Conservation (phyloP, 2,888 invertebrate genomes). For the Auanema freiburgensis region DNA sequence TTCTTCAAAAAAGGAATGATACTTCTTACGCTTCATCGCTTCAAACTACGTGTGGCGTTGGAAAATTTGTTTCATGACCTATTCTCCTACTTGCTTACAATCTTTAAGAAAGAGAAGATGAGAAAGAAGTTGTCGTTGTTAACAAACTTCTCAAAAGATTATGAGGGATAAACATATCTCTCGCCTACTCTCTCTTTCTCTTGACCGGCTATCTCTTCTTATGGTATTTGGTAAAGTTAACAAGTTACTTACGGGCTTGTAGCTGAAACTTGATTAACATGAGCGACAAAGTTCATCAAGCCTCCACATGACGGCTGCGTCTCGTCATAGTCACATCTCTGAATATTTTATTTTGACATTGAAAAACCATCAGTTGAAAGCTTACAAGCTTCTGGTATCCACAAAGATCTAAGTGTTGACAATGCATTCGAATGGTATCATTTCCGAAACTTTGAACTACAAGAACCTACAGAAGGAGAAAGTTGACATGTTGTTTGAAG, state of each 20-base stretch:
- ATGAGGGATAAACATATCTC: too few relatives aligned
- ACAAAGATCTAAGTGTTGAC: constrained; percentile 60
- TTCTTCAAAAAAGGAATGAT: too few relatives aligned
- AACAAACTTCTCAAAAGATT: too few relatives aligned
- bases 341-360: constrained; percentile 10
- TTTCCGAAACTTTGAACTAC: constrained; percentile 63
- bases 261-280: constrained; percentile 54
- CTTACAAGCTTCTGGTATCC: constrained; percentile 56
- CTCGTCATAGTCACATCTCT: constrained; percentile 61
- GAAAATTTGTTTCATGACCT: too few relatives aligned
- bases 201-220: constrained; percentile 10
- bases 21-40: too few relatives aligned
- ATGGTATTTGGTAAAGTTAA: constrained; percentile 1
- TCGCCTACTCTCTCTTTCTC: not conserved
- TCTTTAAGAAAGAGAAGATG: not conserved
- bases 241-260: constrained; percentile 53
- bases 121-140: not conserved
- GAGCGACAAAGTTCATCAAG: constrained; percentile 60
- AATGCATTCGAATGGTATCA: constrained; percentile 64
- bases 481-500: constrained; percentile 11
- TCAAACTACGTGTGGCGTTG: too few relatives aligned
- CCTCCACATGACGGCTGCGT: constrained; percentile 61
- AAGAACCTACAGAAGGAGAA: constrained; percentile 39
- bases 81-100: too few relatives aligned
- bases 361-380: constrained; percentile 2